Conservation (phyloP, 2,888 invertebrate genomes). For the Ectropis crepuscularia region DNA sequence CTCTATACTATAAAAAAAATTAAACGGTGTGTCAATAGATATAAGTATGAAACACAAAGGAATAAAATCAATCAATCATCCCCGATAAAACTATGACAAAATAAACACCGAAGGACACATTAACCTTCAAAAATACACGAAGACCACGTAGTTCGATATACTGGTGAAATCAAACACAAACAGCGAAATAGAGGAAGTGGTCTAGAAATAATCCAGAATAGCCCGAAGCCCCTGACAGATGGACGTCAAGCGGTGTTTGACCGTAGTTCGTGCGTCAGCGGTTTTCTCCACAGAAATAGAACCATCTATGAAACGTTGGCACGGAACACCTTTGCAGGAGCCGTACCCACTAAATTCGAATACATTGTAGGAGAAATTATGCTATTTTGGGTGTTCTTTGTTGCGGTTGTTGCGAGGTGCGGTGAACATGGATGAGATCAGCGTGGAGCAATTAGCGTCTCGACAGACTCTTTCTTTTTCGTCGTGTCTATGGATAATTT, state of each 20-base stretch:
- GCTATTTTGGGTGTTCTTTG: constrained; percentile 32
- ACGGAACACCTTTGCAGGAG: constrained; percentile 71
- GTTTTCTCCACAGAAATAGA: constrained; percentile 66
- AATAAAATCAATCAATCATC: no score
- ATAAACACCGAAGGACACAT: no score
- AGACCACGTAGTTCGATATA: constrained; percentile 8
- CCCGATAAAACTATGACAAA: no score
- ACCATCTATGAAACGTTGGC: constrained; percentile 63
- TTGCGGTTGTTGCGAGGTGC: constrained; percentile 23
- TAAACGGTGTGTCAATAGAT: no score
- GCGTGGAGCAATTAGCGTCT: constrained; percentile 13
- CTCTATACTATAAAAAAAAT: no score
- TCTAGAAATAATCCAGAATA: constrained; percentile 34
- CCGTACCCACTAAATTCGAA: constrained; percentile 49
- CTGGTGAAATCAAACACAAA: constrained; percentile 33
- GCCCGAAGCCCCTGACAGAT: constrained; percentile 30
- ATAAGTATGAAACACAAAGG: no score
- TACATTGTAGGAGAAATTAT: constrained; percentile 41
- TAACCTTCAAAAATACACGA: neutral
- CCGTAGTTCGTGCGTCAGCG: constrained; percentile 56
- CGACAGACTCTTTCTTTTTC: neutral
- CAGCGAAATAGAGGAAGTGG: constrained; percentile 32
- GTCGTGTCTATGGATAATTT: no score
- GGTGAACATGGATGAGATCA: constrained; percentile 13
- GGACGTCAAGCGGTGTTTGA: constrained; percentile 43